Percentiles rank a stretch among this genome's conserved stretches.
Evolutionary conservation across 2,888 invertebrate species (phyloP).

Genomic region (Psylliodes chrysocephalus): DNA sequence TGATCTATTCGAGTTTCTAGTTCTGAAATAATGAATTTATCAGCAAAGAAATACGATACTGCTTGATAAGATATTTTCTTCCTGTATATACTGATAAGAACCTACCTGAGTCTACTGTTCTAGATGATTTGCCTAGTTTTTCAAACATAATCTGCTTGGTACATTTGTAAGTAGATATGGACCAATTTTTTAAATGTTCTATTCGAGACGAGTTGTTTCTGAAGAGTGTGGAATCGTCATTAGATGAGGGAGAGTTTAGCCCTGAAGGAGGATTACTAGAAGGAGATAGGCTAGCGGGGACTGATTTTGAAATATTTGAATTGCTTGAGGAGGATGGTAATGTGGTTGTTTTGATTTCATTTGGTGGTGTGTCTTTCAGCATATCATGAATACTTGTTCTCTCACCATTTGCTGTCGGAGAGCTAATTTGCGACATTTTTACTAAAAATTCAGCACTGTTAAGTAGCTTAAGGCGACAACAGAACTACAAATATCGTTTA

Average conservation of each 20-base stretch:
- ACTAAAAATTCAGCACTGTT: neutral
- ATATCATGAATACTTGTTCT: conserved; percentile 83
- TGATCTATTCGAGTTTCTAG: conserved; percentile 94
- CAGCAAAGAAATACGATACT: conserved; percentile 1
- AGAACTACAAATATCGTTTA: neutral
- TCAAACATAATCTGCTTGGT: conserved; percentile 97
- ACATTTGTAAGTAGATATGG: conserved; percentile 97
- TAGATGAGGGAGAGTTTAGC: conserved; percentile 66
- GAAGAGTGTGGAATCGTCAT: conserved; percentile 71
- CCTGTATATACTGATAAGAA: conserved; percentile 14
- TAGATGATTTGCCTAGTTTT: conserved; percentile 92
- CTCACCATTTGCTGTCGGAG: conserved; percentile 64
- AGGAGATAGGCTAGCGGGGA: conserved; percentile 70
- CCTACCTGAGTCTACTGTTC: conserved; percentile 86
- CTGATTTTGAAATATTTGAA: conserved; percentile 75
- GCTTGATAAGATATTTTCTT: conserved; percentile 6
- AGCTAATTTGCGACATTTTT: conserved; percentile 60
- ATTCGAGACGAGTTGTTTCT: conserved; percentile 82
- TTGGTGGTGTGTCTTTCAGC: conserved; percentile 83
- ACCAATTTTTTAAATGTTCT: conserved; percentile 95
- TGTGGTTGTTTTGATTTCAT: conserved; percentile 79
- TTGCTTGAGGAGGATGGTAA: conserved; percentile 78
- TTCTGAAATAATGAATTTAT: conserved; percentile 67
- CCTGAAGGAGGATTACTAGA: conserved; percentile 63
- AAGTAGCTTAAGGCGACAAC: neutral